Conservation (phyloP, 2,888 invertebrate species). For the Candidula unifasciata region DNA sequence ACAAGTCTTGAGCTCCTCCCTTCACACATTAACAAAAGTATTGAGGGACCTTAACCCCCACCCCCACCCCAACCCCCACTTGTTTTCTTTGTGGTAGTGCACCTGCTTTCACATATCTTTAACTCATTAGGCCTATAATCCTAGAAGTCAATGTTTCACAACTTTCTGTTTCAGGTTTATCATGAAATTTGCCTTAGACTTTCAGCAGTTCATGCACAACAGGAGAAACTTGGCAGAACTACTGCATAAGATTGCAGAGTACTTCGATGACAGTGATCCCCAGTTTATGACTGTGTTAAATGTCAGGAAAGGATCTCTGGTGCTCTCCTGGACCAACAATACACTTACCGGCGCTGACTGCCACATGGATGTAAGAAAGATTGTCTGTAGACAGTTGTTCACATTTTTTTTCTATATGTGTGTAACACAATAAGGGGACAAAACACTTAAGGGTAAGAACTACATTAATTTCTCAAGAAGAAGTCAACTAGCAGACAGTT, state of each 20-base stretch:
- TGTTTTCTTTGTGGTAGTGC: no score
- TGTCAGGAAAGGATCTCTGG: conserved; percentile 57
- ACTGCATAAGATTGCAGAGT: conserved; percentile 52
- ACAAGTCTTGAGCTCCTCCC: no score
- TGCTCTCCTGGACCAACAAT: conserved; percentile 61
- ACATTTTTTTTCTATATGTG: not conserved
- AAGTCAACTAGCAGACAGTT: no score
- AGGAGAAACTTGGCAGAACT: conserved; percentile 54
- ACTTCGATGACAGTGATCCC: conserved; percentile 52
- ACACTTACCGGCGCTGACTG: conserved; percentile 47
- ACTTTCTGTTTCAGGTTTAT: conserved; percentile 50
- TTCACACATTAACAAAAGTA: no score
- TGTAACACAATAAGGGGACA: not conserved
- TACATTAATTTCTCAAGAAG: no score
- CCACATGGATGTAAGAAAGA: conserved; percentile 13
- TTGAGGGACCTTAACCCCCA: no score
- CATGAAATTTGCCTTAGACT: conserved; percentile 57
- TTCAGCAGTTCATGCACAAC: conserved; percentile 54
- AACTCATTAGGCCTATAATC: no score
- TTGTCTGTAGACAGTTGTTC: not conserved
- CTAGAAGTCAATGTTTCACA: not conserved
- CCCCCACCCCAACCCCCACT: no score
- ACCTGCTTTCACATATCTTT: no score
- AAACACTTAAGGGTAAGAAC: no score
- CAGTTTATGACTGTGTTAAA: conserved; percentile 56